Evolutionary conservation across 2,113 vertebrate species (phyloP), one percentile per base, ranked within the genome.

Genomic region (Scatophagus argus): DNA sequence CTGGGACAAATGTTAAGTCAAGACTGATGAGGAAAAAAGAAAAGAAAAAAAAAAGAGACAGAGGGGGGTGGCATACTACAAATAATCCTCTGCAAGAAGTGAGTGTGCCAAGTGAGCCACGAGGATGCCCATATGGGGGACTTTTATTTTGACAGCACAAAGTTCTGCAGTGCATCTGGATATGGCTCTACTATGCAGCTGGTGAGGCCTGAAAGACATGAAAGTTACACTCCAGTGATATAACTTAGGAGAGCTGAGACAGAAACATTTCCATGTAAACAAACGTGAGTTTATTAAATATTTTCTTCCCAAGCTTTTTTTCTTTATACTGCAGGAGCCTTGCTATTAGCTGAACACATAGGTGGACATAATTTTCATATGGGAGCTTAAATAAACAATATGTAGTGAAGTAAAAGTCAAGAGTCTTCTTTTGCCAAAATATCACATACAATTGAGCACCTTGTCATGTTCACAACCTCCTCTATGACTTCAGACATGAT

Each of bases 401-500:
- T 36, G 34, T 11, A 7, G n/a, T 49, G 64, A 16, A 78, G 9
- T 2, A 10, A 29, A 56, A 58, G 16, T 29, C 31, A 14, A n/a
- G 38, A 21, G 12, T 64, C 16, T 41, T 27, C 7, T 38, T 60
- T 21, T 25, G 25, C 11, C 10, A 4, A 62, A 32, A 49, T 63
- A 32, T 74, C 19, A 55, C 1, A 2, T 17, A n/a, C n/a, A n/a
- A n/a, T n/a, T n/a, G 14, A 14, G 27, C 9, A 8, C 2, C 14
- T 63, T 31, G 54, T 59, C 4, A 66, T 55, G 69, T 49, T 76
- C 54, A 65, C 56, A 44, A 29, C 38, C 77, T 32, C 3, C n/a
- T 58, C 56, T 47, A 29, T 52, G 13, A 78, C 52, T 61, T 82
- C 41, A 74, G 21, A 65, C 34, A 68, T 34, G 41, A 71, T 41